These are phyloP conservation scores for Netelia fuscicornis DNA, from an alignment of 2,888 invertebrate species.

Conservation along the genomic window DNA sequence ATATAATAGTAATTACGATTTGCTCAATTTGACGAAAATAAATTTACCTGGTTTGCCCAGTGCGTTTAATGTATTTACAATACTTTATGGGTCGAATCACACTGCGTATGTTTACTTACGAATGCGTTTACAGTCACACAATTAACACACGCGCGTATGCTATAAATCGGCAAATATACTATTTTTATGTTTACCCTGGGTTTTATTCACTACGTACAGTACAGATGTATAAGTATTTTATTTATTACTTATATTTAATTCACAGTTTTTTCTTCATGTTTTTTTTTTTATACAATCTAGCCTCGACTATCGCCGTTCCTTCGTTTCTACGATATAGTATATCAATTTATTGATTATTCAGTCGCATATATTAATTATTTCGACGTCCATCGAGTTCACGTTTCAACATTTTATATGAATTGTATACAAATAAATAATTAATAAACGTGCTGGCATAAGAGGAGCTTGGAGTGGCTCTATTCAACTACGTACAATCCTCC, in stretches of 20 bases:
- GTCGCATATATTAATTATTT: slow-evolving; percentile 74
- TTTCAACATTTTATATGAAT: slow-evolving; percentile 43
- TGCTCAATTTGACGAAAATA: slow-evolving; percentile 18
- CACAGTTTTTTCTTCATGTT: slow-evolving; percentile 27
- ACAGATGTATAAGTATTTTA: slow-evolving; percentile 47
- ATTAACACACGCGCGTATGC: slow-evolving; percentile 29
- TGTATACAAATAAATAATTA: slow-evolving; percentile 17
- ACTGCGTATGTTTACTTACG: slow-evolving; percentile 36
- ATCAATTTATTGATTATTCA: slow-evolving; percentile 77
- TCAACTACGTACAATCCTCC: slow-evolving; percentile 16
- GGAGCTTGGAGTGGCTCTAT: neutral
- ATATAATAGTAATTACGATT: slow-evolving; percentile 17
- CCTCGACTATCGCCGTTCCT: slow-evolving; percentile 28
- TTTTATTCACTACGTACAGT: slow-evolving; percentile 73
- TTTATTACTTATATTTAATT: slow-evolving; percentile 36
- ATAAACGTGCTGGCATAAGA: slow-evolving; percentile 23
- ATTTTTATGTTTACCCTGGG: slow-evolving; percentile 76
- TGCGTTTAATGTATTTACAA: slow-evolving; percentile 54
- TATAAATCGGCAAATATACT: slow-evolving; percentile 20
- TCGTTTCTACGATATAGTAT: slow-evolving; percentile 62
- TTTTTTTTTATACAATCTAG: slow-evolving; percentile 37
- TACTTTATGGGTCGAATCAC: slow-evolving; percentile 49
- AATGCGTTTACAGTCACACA: slow-evolving; percentile 50
- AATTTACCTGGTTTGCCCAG: slow-evolving; percentile 10
- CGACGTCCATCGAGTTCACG: slow-evolving; percentile 41